Conservation (phyloP, 2,888 invertebrate genomes). For the Tipula helvola region DNA sequence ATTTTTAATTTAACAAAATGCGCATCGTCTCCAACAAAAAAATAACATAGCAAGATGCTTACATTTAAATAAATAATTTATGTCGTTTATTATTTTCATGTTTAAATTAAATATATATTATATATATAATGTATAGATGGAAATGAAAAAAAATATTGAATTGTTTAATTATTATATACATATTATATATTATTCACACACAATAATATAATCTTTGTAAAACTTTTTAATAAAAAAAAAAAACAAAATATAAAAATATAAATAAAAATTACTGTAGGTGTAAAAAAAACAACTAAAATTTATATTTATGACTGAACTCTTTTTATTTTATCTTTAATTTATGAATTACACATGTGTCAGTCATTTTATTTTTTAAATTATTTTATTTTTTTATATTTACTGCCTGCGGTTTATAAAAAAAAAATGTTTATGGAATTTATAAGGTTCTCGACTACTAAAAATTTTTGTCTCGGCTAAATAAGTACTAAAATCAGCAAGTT, state of each 20-base stretch:
- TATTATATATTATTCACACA: neutral
- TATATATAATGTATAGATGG: neutral
- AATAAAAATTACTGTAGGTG: neutral
- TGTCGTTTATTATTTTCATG: constrained; percentile 6
- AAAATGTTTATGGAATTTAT: neutral
- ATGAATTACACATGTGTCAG: neutral
- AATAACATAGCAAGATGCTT: neutral
- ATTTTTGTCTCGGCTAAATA: neutral
- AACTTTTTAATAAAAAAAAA: neutral
- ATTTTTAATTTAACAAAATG: constrained; percentile 5
- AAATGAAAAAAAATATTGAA: neutral
- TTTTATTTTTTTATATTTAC: neutral
- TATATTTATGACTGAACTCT: neutral
- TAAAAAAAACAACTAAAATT: neutral
- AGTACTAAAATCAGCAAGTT: neutral
- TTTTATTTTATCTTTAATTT: neutral
- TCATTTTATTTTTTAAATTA: neutral
- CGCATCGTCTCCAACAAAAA: neutral
- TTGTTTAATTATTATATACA: neutral
- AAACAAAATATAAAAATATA: neutral
- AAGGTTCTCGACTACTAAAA: neutral
- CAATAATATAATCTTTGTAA: neutral
- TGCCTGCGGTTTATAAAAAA: neutral
- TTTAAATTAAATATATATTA: neutral
- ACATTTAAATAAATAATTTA: neutral